phyloP scores from a whole-genome alignment of 2,888 invertebrate genomes.

The Ischnura elegans region DNA sequence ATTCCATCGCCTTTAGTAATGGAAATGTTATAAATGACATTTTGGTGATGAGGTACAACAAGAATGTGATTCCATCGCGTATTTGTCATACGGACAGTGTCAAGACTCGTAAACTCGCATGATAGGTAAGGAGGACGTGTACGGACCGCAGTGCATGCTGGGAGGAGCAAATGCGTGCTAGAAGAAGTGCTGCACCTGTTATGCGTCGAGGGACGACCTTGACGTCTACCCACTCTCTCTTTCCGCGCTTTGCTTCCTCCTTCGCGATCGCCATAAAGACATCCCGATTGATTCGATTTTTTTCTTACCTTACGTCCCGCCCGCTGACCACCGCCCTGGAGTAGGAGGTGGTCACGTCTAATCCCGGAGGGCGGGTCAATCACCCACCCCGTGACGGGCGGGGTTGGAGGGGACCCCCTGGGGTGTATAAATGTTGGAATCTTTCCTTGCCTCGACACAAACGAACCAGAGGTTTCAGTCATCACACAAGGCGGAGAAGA shows the following conservation, averaged over 20 bases:
- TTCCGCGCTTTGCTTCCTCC: neutral
- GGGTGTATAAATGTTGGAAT: neutral
- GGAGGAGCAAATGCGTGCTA: too few relatives aligned
- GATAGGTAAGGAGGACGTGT: neutral
- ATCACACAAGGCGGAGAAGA: neutral
- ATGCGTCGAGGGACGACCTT: neutral
- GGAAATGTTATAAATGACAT: too few relatives aligned
- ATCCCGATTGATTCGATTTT: neutral
- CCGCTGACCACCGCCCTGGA: neutral
- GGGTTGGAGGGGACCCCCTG: neutral
- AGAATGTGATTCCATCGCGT: neutral
- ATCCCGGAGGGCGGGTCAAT: neutral
- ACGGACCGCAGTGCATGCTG: too few relatives aligned
- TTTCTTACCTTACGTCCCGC: neutral
- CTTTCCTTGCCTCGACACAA: neutral
- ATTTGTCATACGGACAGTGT: too few relatives aligned
- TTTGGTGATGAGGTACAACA: too few relatives aligned
- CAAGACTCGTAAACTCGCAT: too few relatives aligned
- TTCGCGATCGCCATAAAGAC: neutral
- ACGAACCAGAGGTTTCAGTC: neutral
- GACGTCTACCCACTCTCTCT: neutral
- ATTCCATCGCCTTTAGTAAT: too few relatives aligned
- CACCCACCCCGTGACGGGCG: neutral
- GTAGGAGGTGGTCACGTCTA: neutral
- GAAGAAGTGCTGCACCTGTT: neutral